Evolutionary conservation across 2,113 vertebrate genomes (phyloP).

Genomic region (Pelecanoides urinatrix): DNA sequence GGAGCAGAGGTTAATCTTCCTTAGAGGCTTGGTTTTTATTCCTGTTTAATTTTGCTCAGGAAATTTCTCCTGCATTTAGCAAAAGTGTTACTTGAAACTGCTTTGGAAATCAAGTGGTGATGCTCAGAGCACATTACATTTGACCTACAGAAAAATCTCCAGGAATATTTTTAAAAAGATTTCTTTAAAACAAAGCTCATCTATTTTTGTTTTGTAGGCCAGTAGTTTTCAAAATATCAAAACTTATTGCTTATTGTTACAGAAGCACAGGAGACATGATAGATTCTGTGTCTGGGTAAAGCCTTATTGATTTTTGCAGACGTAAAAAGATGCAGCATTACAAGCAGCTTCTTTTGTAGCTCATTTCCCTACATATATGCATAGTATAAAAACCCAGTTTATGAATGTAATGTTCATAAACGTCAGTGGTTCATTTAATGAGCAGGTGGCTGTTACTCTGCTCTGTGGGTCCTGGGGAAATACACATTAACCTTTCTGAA

Average conservation of each 20-base stretch:
- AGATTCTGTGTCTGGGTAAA: not conserved
- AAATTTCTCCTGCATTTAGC: not conserved
- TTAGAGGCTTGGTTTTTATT: not conserved
- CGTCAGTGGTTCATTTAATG: not conserved
- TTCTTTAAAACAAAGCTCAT: not conserved
- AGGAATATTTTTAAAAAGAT: not conserved
- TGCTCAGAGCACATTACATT: not conserved
- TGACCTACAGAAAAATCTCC: not conserved
- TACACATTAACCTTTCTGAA: not conserved
- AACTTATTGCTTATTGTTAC: not conserved
- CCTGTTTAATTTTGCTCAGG: not conserved
- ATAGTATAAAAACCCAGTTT: not conserved
- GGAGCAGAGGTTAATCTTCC: not conserved
- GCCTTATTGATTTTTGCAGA: constrained; percentile 24
- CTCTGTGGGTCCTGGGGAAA: not conserved
- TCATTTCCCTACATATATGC: not conserved
- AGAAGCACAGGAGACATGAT: not conserved
- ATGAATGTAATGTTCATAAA: not conserved
- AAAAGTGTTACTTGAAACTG: not conserved
- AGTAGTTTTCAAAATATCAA: not conserved
- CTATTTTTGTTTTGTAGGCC: not conserved
- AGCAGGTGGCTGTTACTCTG: not conserved
- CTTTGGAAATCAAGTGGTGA: not conserved
- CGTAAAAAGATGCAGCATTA: not conserved
- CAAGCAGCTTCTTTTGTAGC: not conserved